Evolutionary conservation across 2,113 vertebrate genomes (phyloP).

Genomic region (Mastomys coucha): DNA sequence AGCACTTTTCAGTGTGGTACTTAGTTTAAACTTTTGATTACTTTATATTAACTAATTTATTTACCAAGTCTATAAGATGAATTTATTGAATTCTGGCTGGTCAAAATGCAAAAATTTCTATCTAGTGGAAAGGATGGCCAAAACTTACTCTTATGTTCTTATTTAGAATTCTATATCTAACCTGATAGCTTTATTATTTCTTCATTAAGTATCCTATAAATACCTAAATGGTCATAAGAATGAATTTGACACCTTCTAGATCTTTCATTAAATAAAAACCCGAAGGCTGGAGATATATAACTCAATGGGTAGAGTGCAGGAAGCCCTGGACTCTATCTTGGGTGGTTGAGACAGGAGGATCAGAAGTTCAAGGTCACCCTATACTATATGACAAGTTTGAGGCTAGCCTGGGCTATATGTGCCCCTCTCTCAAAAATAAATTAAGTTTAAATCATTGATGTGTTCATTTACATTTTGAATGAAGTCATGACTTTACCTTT

Average conservation of each 20-base stretch:
- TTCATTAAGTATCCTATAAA: slow-evolving; percentile 58
- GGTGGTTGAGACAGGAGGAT: not conserved
- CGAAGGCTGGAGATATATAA: not conserved
- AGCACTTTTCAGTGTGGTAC: not conserved
- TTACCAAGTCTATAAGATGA: slow-evolving; percentile 39
- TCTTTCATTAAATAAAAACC: slow-evolving; percentile 7
- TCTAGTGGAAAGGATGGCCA: slow-evolving; percentile 45
- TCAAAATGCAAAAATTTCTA: slow-evolving; percentile 44
- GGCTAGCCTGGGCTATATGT: not conserved
- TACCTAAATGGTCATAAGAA: slow-evolving; percentile 37
- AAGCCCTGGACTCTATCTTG: not conserved
- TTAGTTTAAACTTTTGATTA: not conserved
- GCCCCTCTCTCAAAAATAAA: not conserved
- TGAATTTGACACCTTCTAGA: slow-evolving; percentile 35
- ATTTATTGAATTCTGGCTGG: slow-evolving; percentile 40
- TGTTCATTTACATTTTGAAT: slow-evolving; percentile 33
- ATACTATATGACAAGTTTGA: not conserved
- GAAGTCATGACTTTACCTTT: slow-evolving; percentile 46
- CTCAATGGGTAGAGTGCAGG: not conserved
- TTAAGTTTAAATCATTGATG: slow-evolving; percentile 23
- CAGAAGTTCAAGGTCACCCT: not conserved
- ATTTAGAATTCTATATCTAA: slow-evolving; percentile 32
- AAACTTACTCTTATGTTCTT: slow-evolving; percentile 39
- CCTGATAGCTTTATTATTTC: not conserved
- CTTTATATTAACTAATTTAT: not conserved